Evolutionary conservation across 2,888 invertebrate genomes (phyloP).

Genomic region (Pegoplata infirma): DNA sequence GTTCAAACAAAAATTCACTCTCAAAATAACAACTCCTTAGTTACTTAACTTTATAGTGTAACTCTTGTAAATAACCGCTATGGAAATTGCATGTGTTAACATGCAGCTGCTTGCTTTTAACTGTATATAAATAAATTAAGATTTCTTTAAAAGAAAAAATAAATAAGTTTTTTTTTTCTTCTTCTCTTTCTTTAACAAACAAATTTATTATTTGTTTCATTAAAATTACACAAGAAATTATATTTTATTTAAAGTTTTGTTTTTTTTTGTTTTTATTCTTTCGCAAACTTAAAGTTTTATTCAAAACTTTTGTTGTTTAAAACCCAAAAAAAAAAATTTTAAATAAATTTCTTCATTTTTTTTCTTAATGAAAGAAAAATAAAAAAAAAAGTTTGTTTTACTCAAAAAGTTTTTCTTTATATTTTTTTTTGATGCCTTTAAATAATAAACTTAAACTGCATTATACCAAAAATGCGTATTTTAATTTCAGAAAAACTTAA

Average conservation of each 20-base stretch:
- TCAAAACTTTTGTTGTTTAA: neutral
- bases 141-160: constrained; percentile 27
- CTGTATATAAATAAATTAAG: constrained; percentile 48
- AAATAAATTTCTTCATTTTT: too few relatives aligned
- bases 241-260: neutral
- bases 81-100: constrained; percentile 45
- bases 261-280: neutral
- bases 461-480: too few relatives aligned
- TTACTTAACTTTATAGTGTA: constrained; percentile 16
- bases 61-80: constrained; percentile 43
- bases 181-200: constrained; percentile 10
- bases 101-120: constrained; percentile 41
- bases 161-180: neutral
- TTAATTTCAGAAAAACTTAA: too few relatives aligned
- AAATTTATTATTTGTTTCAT: constrained; percentile 44
- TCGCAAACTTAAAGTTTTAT: neutral
- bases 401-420: neutral
- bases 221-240: constrained; percentile 28
- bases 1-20: constrained; percentile 5
- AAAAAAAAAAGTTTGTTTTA: constrained; percentile 1
- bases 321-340: neutral
- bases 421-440: constrained; percentile 11
- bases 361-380: too few relatives aligned
- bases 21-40: neutral
- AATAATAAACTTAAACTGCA: too few relatives aligned